Conservation (phyloP, 2,797 vertebrate genomes). For the Macropodus opercularis region DNA sequence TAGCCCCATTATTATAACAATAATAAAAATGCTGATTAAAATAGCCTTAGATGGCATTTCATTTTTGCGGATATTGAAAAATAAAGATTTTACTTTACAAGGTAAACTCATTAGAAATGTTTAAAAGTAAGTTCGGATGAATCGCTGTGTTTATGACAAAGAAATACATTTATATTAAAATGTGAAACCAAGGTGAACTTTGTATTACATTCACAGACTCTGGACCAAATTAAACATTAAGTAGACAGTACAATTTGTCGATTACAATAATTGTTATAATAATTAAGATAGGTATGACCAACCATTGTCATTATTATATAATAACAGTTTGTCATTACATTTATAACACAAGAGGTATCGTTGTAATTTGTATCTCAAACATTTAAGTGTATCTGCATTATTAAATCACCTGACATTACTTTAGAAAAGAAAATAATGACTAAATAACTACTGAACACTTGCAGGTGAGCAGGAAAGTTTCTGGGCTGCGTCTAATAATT, state of each 20-base stretch:
- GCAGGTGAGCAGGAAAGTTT: background rate
- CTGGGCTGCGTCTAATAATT: background rate
- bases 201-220: slow-evolving; percentile 14
- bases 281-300: too few relatives aligned
- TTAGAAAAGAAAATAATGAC: background rate
- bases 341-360: background rate
- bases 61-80: too few relatives aligned
- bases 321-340: background rate
- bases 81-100: too few relatives aligned
- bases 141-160: background rate
- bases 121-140: background rate
- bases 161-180: too few relatives aligned
- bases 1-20: too few relatives aligned
- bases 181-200: too few relatives aligned
- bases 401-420: background rate
- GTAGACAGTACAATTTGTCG: background rate
- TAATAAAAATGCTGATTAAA: too few relatives aligned
- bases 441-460: background rate
- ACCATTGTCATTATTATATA: background rate
- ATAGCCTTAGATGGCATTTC: too few relatives aligned
- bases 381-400: background rate
- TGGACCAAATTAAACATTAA: slow-evolving; percentile 1
- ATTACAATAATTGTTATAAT: background rate
- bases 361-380: background rate
- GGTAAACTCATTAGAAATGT: background rate